Evolutionary conservation across 2,113 vertebrate genomes (phyloP), one percentile per base, ranked within the genome.

Genomic region (Dromiciops gliroides): DNA sequence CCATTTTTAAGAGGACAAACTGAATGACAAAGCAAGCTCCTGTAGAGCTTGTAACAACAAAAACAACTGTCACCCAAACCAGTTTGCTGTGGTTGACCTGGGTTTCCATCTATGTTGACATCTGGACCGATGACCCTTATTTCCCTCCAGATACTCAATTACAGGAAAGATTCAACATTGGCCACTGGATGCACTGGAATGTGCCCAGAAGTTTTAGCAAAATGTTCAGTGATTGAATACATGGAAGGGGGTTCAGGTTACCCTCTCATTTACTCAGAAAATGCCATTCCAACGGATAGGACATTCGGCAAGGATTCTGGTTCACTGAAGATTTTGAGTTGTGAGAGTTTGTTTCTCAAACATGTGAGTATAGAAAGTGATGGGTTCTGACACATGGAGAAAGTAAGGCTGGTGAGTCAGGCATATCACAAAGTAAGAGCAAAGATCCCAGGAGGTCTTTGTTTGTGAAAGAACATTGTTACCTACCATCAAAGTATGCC

Each of bases 1-100:
- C 67, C n/a, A 93, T 93, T 95, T 96, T 95, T 52, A 88, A 95
- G 95, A 93, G 67, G 92, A 95, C 23, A 93, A 95, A 51, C 37
- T 2, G 92, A 94, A 94, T 53, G 14, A 53, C 25, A 90, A 47
- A 56, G 91, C 26, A 50, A 90, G 48, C 93, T 96, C 88, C 92
- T 60, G 92, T 22, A 44, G 67, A 83, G 67, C n/a, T 83, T 2
- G 67, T 44, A 3, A 22, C 19, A 83, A 83, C 67, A 44, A 83
- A 44, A 22, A 37, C 6, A 22, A 22, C 16, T n/a, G n/a, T n/a
- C n/a, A n/a, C n/a, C n/a, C n/a, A n/a, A n/a, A n/a, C n/a, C n/a
- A n/a, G n/a, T n/a, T 83, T 83, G 19, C 19, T 8, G 14, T 8
- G 19, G 67, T 22, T 22, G 67, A 23, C n/a, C n/a, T 23, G 67